Evolutionary conservation across 2,888 invertebrate genomes (phyloP).

Genomic region (Tigriopus californicus): DNA sequence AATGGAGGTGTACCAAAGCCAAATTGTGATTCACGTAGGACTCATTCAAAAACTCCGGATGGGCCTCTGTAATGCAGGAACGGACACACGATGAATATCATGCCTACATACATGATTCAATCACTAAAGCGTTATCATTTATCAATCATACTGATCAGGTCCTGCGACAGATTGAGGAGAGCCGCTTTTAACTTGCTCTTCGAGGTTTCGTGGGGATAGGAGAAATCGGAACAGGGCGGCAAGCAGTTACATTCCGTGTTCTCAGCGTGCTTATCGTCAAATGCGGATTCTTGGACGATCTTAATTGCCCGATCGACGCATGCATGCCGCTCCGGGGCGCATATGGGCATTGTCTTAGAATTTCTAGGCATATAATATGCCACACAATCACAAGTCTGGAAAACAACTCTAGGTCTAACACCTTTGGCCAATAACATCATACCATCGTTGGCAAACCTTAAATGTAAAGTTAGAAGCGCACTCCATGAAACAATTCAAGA

Average conservation of each 20-base stretch:
- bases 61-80: too few relatives aligned
- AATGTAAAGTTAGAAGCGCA: not conserved
- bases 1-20: not conserved
- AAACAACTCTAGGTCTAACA: too few relatives aligned
- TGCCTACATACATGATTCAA: too few relatives aligned
- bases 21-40: not conserved
- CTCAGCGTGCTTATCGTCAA: not conserved
- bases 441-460: not conserved
- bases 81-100: too few relatives aligned
- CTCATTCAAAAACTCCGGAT: not conserved
- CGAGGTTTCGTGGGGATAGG: not conserved
- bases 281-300: not conserved
- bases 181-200: not conserved
- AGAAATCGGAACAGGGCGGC: not conserved
- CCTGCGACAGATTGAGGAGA: not conserved
- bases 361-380: conserved; percentile 4
- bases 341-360: not conserved
- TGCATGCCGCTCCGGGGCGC: not conserved
- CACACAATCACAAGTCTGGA: conserved; percentile 5
- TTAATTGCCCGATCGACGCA: not conserved
- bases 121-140: too few relatives aligned
- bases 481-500: not conserved
- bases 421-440: too few relatives aligned
- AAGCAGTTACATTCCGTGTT: not conserved
- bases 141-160: not conserved